These are phyloP conservation scores for Hippocampus mohnikei DNA, from an alignment of 2,113 vertebrate genomes.

Conservation along the genomic window DNA sequence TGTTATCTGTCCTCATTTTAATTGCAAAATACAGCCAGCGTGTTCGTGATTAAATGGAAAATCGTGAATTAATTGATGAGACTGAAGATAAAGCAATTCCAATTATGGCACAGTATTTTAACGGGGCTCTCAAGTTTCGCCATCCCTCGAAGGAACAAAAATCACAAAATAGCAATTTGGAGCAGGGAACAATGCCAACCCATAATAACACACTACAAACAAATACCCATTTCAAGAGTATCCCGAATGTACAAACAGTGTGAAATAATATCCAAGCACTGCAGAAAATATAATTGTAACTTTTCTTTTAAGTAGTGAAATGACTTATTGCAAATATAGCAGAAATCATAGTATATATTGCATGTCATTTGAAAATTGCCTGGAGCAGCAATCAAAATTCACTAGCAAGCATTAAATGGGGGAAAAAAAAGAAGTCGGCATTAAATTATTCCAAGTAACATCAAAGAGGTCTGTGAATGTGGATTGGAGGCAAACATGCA, in stretches of 20 bases:
- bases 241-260: conserved; percentile 34
- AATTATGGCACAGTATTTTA: conserved; percentile 78
- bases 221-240: conserved; percentile 21
- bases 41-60: conserved; percentile 82
- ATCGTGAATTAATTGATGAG: conserved; percentile 83
- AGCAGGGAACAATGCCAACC: conserved; percentile 43
- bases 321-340: conserved; percentile 38
- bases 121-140: conserved; percentile 70
- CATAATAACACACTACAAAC: conserved; percentile 42
- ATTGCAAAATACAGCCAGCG: conserved; percentile 77
- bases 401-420: conserved; percentile 59
- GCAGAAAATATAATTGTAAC: background rate
- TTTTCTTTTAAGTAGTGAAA: conserved; percentile 22
- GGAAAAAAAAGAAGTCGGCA: conserved; percentile 58
- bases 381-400: conserved; percentile 63
- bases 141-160: conserved; percentile 68
- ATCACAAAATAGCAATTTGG: conserved; percentile 60
- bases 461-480: conserved; percentile 66
- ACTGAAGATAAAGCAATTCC: conserved; percentile 80
- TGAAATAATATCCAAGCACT: conserved; percentile 13
- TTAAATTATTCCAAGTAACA: conserved; percentile 64
- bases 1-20: conserved; percentile 79
- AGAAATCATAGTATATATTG: conserved; percentile 51
- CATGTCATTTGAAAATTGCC: conserved; percentile 60
- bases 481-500: conserved; percentile 52